Evolutionary conservation across 2,888 invertebrate species (phyloP).

Genomic region (Alentia gelatinosa): DNA sequence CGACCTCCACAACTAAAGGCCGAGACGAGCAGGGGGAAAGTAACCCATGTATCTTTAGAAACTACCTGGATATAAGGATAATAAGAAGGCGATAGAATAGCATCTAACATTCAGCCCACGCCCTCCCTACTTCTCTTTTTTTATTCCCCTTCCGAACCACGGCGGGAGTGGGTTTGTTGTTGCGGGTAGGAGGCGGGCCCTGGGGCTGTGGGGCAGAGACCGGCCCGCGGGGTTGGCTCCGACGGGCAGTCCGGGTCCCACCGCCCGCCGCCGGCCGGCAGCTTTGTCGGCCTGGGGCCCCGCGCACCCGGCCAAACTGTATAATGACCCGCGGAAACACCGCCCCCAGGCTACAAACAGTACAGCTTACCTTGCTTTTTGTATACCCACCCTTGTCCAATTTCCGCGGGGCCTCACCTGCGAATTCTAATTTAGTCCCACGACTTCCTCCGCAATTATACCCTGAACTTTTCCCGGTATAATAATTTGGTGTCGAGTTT

Average conservation of each 20-base stretch:
- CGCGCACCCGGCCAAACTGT: not conserved
- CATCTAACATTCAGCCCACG: not conserved
- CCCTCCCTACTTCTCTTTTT: not conserved
- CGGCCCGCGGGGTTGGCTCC: not conserved
- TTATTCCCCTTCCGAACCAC: not conserved
- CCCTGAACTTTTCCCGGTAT: not conserved
- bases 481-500: not conserved
- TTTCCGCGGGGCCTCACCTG: constrained; percentile 25
- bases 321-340: constrained; percentile 43
- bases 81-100: not conserved
- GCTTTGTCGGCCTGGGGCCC: constrained; percentile 38
- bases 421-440: constrained; percentile 28
- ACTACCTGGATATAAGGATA: not conserved
- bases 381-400: constrained; percentile 22
- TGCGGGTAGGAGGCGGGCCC: constrained; percentile 27
- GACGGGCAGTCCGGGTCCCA: not conserved
- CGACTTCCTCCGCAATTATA: constrained; percentile 21
- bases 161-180: constrained; percentile 23
- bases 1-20: not conserved
- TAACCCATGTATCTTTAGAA: constrained; percentile 30
- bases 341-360: constrained; percentile 48
- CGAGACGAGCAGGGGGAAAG: not conserved
- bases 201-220: constrained; percentile 32
- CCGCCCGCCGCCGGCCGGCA: not conserved
- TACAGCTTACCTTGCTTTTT: constrained; percentile 29